Conservation (phyloP, 92 coral and sea anemone species). For the Phenganax subtilis region DNA sequence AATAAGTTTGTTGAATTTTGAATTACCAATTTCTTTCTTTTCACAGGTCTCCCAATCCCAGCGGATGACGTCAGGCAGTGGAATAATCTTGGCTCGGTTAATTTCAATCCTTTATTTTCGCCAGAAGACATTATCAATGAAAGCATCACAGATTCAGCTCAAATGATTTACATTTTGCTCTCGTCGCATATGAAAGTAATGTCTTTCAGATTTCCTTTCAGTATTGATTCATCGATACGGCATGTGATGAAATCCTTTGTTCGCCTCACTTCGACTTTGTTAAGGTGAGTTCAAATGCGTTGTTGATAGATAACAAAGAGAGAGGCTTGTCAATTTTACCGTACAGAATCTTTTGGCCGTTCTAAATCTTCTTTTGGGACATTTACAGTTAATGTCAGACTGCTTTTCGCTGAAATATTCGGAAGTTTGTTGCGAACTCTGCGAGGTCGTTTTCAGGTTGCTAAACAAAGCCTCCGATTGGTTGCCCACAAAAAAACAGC, state of each 20-base stretch:
- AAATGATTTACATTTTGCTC: slow-evolving; percentile 66
- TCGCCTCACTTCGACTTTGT: slow-evolving; percentile 72
- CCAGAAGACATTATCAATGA: slow-evolving; percentile 54
- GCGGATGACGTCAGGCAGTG: slow-evolving; percentile 74
- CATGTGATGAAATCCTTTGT: slow-evolving; percentile 75
- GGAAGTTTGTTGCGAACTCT: too few species aligned
- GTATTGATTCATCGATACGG: slow-evolving; percentile 75
- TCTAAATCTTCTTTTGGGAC: too few species aligned
- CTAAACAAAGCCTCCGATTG: too few species aligned
- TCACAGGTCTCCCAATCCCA: slow-evolving; percentile 62
- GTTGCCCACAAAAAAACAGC: too few species aligned
- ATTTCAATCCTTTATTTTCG: slow-evolving; percentile 64
- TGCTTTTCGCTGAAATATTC: too few species aligned
- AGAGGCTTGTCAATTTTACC: background rate
- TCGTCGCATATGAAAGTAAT: slow-evolving; percentile 81
- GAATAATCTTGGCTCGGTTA: slow-evolving; percentile 61
- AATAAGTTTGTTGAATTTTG: too few species aligned
- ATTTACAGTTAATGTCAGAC: too few species aligned
- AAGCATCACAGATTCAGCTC: slow-evolving; percentile 46
- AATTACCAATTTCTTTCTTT: background rate
- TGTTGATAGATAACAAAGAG: background rate
- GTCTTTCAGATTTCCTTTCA: slow-evolving; percentile 67
- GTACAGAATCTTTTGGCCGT: too few species aligned
- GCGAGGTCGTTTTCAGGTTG: too few species aligned
- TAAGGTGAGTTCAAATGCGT: slow-evolving; percentile 55